Conservation (phyloP, 1,140 invertebrate species). For the Hirudo medicinalis region DNA sequence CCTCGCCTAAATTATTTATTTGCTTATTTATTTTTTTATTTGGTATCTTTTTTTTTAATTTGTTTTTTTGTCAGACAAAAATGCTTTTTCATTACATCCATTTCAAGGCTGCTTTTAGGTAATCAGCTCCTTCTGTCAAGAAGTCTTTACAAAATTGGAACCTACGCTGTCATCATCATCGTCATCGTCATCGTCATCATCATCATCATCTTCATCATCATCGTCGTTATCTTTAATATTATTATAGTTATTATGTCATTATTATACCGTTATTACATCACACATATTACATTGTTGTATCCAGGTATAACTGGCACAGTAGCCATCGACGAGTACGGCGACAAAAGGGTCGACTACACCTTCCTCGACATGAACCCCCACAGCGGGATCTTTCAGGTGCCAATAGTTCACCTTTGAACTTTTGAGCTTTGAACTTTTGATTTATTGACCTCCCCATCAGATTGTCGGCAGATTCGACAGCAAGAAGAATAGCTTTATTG, state of each 20-base stretch:
- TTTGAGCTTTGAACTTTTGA: not conserved
- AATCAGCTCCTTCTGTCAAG: too few relatives aligned
- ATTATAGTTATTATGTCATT: constrained; percentile 13
- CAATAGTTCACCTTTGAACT: not conserved
- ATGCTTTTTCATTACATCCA: too few relatives aligned
- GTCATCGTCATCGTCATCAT: constrained; percentile 4
- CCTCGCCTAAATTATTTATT: not conserved
- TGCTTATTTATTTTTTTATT: not conserved
- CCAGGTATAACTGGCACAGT: constrained; percentile 78
- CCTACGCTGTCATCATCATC: not conserved
- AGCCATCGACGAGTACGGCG: constrained; percentile 75
- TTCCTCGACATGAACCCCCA: constrained; percentile 72
- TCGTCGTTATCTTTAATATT: not conserved
- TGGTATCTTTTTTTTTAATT: not conserved
- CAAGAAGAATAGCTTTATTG: constrained; percentile 48
- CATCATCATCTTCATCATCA: not conserved
- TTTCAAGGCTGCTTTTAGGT: too few relatives aligned
- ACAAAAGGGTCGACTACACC: constrained; percentile 76
- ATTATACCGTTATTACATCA: not conserved
- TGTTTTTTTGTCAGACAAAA: not conserved
- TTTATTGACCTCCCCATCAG: not conserved
- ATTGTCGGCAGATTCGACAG: constrained; percentile 66
- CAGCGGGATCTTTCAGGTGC: constrained; percentile 61
- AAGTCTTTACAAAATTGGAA: not conserved
- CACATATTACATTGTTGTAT: too few relatives aligned